These are phyloP conservation scores for Scophthalmus maximus DNA, from an alignment of 2,113 vertebrate genomes.

Conservation along the genomic window DNA sequence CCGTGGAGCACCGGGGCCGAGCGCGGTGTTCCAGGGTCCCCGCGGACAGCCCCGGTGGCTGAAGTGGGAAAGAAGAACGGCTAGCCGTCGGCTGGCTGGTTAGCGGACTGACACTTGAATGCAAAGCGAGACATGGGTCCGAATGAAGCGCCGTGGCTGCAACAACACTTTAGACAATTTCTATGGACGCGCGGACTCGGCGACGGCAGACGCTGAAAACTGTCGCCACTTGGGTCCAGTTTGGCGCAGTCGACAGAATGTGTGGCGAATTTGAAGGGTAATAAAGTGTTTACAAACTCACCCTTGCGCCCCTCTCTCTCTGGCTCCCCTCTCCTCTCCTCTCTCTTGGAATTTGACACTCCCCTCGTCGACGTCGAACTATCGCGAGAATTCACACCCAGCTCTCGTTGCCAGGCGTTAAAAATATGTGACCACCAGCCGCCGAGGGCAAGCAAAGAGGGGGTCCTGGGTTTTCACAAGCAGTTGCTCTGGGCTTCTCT, in stretches of 20 bases:
- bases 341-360: slow-evolving; percentile 86
- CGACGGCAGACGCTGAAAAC: slow-evolving; percentile 35
- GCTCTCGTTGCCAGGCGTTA: neutral
- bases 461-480: too few species aligned
- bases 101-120: slow-evolving; percentile 78
- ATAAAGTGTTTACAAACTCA: slow-evolving; percentile 88
- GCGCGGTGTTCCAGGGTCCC: neutral
- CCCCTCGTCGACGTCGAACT: slow-evolving; percentile 75
- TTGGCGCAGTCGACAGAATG: slow-evolving; percentile 14
- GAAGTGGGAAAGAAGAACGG: slow-evolving; percentile 19
- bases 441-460: too few species aligned
- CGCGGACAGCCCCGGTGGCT: neutral
- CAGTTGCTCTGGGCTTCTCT: too few species aligned
- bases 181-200: slow-evolving; percentile 28
- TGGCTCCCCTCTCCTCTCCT: slow-evolving; percentile 76
- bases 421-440: too few species aligned
- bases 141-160: slow-evolving; percentile 60
- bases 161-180: slow-evolving; percentile 66
- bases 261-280: slow-evolving; percentile 59
- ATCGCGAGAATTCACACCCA: slow-evolving; percentile 78
- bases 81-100: slow-evolving; percentile 34
- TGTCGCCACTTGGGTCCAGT: neutral
- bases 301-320: slow-evolving; percentile 83
- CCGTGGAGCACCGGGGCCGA: neutral
- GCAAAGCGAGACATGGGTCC: slow-evolving; percentile 67